Evolutionary conservation across 1,140 invertebrate genomes (phyloP), one percentile per base, ranked within the genome.

Genomic region (Batillaria attramentaria): DNA sequence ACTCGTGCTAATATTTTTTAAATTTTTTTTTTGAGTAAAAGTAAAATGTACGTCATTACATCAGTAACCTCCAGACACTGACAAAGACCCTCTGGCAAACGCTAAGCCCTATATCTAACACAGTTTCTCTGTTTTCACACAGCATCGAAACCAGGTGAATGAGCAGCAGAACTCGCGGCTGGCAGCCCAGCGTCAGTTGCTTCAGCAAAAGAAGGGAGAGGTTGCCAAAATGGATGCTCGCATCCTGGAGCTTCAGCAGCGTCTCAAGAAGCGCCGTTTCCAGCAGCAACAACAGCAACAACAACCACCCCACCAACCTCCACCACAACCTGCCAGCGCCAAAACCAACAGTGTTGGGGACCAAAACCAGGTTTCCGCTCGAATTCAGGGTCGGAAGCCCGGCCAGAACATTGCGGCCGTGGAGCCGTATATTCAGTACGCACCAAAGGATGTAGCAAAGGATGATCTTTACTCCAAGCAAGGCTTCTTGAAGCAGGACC

Each of bases 101-200:
- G n/a, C n/a, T n/a, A n/a, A n/a, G n/a, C n/a, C n/a, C n/a, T n/a
- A n/a, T n/a, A n/a, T n/a, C n/a, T n/a, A n/a, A n/a, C n/a, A n/a
- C n/a, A n/a, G n/a, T n/a, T n/a, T n/a, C n/a, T n/a, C n/a, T n/a
- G n/a, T n/a, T n/a, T n/a, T n/a, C n/a, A n/a, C n/a, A n/a, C 92
- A 98, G 97, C 97, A 97, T 90, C 96, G 97, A 35, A 98, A 98
- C 91, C 98, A 98, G 90, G 92, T 99, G 89, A 97, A 97, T 90
- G 95, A 98, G 88, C 96, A 98, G 88, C 97, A 99, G 91, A 97
- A 96, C 89, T 95, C 94, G 50, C 93, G 96, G 78, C 92, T 98
- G 74, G 94, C 95, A 72, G 94, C 96, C 82, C 97, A 98, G 91
- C 93, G 96, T 66, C 95, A 97, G 82, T 95, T 95, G 28, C 90